Evolutionary conservation across 2,113 vertebrate species (phyloP).

Genomic region (Periophthalmodon schlosseri): DNA sequence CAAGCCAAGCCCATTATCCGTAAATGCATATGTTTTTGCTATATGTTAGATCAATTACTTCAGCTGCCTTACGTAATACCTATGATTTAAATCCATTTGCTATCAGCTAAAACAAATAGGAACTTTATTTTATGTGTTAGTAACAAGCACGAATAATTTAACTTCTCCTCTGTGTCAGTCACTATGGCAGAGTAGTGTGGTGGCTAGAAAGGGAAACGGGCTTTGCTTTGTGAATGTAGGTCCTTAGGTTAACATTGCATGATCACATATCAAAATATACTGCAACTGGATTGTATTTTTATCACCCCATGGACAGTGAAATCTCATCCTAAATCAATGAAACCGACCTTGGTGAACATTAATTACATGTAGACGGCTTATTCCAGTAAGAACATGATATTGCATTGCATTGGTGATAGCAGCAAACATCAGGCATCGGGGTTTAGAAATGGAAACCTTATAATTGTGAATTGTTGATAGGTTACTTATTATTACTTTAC

Average conservation of each 20-base stretch:
- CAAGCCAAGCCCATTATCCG: constrained; percentile 51
- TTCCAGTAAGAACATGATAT: not conserved
- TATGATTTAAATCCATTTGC: not conserved
- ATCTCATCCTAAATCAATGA: constrained; percentile 20
- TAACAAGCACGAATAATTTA: constrained; percentile 5
- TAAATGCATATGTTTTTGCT: constrained; percentile 56
- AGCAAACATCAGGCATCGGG: not conserved
- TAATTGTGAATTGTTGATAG: not conserved
- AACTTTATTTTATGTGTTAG: not conserved
- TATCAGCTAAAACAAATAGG: not conserved
- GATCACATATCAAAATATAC: constrained; percentile 22
- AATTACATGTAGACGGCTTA: not conserved
- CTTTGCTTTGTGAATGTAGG: not conserved
- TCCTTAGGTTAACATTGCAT: constrained; percentile 8
- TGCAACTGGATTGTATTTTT: constrained; percentile 20
- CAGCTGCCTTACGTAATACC: constrained; percentile 4
- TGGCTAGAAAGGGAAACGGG: constrained; percentile 12
- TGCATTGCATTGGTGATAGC: not conserved
- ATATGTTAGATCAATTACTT: constrained; percentile 45
- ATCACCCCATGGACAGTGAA: constrained; percentile 10
- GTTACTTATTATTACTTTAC: no score
- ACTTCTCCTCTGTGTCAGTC: constrained; percentile 6
- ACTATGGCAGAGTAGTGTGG: not conserved
- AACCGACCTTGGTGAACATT: not conserved
- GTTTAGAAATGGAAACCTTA: not conserved